Conservation (phyloP, 92 coral and sea anemone genomes). For the Hydrozoanthus gracilis region DNA sequence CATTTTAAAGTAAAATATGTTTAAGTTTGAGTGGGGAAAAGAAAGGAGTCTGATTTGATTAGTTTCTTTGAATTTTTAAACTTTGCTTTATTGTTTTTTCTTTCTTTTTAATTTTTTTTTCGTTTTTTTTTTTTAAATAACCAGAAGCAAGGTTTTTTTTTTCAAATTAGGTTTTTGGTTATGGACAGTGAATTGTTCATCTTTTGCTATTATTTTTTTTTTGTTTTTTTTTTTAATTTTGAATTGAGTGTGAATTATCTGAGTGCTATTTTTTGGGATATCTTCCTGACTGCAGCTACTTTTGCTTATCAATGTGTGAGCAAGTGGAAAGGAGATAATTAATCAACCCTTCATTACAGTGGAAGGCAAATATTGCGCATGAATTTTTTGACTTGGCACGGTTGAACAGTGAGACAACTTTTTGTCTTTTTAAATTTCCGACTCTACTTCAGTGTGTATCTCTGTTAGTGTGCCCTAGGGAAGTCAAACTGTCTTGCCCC, state of each 20-base stretch:
- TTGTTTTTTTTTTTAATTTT: background rate
- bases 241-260: background rate
- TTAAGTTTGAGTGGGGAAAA: background rate
- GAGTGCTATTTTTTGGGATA: conserved; percentile 5
- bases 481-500: background rate
- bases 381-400: conserved; percentile 89
- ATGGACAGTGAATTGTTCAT: background rate
- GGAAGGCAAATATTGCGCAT: conserved; percentile 97
- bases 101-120: too few species aligned
- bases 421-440: conserved; percentile 72
- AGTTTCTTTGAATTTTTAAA: too few species aligned
- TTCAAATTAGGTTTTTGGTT: too few species aligned
- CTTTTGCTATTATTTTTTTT: background rate
- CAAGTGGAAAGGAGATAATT: conserved; percentile 84
- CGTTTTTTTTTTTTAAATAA: too few species aligned
- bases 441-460: conserved; percentile 39
- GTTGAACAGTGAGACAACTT: conserved; percentile 94
- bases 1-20: background rate
- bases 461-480: conserved; percentile 24
- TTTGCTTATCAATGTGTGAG: conserved; percentile 89
- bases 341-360: conserved; percentile 92
- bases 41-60: background rate
- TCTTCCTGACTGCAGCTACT: conserved; percentile 18
- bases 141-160: too few species aligned
- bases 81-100: too few species aligned